These are phyloP conservation scores for Autographa gamma DNA, from an alignment of 2,888 invertebrate species.

Conservation along the genomic window DNA sequence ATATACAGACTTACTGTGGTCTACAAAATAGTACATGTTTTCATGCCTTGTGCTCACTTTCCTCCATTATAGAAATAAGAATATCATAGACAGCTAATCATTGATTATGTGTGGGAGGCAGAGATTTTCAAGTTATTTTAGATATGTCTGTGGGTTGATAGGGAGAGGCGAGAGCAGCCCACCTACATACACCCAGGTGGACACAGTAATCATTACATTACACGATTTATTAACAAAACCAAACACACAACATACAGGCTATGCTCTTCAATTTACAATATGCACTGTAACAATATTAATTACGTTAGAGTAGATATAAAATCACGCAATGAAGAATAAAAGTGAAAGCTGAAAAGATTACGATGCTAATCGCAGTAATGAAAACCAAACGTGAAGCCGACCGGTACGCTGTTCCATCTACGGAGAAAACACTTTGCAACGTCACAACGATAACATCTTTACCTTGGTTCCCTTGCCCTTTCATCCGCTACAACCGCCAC, in stretches of 20 bases:
- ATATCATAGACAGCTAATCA: conserved; percentile 37
- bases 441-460: conserved; percentile 83
- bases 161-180: conserved; percentile 46
- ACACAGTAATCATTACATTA: conserved; percentile 27
- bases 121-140: conserved; percentile 55
- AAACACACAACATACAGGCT: conserved; percentile 19
- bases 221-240: conserved; percentile 12
- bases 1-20: conserved; percentile 40
- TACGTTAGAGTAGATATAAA: conserved; percentile 29
- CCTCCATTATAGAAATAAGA: conserved; percentile 28
- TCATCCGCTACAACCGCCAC: conserved; percentile 91
- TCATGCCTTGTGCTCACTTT: conserved; percentile 11
- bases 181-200: conserved; percentile 49
- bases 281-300: conserved; percentile 17
- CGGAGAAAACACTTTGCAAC: conserved; percentile 85
- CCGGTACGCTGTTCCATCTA: conserved; percentile 79
- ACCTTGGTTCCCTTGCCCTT: conserved; percentile 96
- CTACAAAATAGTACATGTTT: conserved; percentile 49
- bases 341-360: conserved; percentile 70
- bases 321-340: conserved; percentile 61
- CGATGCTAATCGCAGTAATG: conserved; percentile 68
- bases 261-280: conserved; percentile 14
- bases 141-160: conserved; percentile 50
- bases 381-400: conserved; percentile 77
- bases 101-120: conserved; percentile 67